phyloP scores from a whole-genome alignment of 2,797 vertebrate species.

The Leptatherina wallacei region DNA sequence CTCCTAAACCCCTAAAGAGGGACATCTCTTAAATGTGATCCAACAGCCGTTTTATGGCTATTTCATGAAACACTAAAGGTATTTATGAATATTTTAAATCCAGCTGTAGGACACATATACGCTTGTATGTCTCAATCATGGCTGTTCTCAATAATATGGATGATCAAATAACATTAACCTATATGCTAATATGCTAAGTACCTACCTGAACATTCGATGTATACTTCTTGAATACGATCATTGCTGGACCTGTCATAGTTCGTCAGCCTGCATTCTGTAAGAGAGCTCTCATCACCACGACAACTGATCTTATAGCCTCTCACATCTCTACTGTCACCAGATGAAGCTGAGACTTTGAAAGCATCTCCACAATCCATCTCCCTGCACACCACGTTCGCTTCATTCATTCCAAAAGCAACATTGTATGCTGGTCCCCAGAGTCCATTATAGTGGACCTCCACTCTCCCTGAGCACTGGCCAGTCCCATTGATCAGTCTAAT shows the following conservation, averaged over 20 bases:
- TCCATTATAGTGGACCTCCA: conserved; percentile 56
- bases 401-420: conserved; percentile 60
- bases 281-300: conserved; percentile 45
- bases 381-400: conserved; percentile 75
- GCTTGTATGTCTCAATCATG: background rate
- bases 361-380: conserved; percentile 76
- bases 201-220: conserved; percentile 67
- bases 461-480: conserved; percentile 69
- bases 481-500: conserved; percentile 69
- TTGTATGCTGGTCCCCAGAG: conserved; percentile 59
- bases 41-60: too few species aligned
- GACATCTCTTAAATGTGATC: too few species aligned
- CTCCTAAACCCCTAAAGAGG: too few species aligned
- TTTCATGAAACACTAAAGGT: too few species aligned
- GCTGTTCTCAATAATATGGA: background rate
- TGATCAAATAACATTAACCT: background rate
- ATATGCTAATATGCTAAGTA: background rate
- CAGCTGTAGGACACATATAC: background rate
- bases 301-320: conserved; percentile 58
- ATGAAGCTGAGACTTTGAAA: conserved; percentile 11
- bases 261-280: conserved; percentile 55
- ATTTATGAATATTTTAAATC: background rate
- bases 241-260: conserved; percentile 14
- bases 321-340: conserved; percentile 17
- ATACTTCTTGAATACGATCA: conserved; percentile 29